Evolutionary conservation across 1,140 invertebrate genomes (phyloP), one percentile per base, ranked within the genome.

Genomic region (Nymphalis io): DNA sequence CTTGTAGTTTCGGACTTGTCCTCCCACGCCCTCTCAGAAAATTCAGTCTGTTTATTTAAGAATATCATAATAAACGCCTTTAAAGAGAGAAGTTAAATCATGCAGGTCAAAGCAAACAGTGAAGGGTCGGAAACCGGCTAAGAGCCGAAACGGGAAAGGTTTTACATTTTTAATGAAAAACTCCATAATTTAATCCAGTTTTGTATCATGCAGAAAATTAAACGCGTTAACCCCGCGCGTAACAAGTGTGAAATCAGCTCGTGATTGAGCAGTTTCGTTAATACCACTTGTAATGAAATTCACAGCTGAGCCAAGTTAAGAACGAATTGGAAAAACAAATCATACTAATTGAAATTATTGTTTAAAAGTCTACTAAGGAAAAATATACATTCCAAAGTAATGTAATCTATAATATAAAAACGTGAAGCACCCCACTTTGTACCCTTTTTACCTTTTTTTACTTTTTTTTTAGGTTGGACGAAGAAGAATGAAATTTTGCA

Each of bases 141-240:
- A 61, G 42, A 61, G 60, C 39, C 42, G 40, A 8, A 16, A 13
- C 20, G 42, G 60, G 46, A 13, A 16, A 48, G 11, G 15, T 61
- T 61, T 61, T 61, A 61, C 39, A 61, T 61, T 61, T 61, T 61
- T 46, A 61, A 61, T 60, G 44, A 40, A 59, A 39, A 61, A 48
- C 16, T 44, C 21, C 60, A 44, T 61, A 61, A 61, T 61, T 61
- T 61, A 61, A 61, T 61, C 60, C 40, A 38, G 18, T 46, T 61
- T 0, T 18, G 27, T 61, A 44, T 61, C 60, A 46, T 23, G 39
- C 21, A 61, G 39, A 61, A 61, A 61, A 61, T 61, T 46, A 61
- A 61, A 61, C 46, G 46, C 8, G 46, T 48, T 48, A 16, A 48
- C 40, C 40, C 12, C 12, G 40, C 8, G 3, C 12, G 40, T 42